Conservation (phyloP, 2,888 invertebrate genomes). For the Epirrhoe tristata region DNA sequence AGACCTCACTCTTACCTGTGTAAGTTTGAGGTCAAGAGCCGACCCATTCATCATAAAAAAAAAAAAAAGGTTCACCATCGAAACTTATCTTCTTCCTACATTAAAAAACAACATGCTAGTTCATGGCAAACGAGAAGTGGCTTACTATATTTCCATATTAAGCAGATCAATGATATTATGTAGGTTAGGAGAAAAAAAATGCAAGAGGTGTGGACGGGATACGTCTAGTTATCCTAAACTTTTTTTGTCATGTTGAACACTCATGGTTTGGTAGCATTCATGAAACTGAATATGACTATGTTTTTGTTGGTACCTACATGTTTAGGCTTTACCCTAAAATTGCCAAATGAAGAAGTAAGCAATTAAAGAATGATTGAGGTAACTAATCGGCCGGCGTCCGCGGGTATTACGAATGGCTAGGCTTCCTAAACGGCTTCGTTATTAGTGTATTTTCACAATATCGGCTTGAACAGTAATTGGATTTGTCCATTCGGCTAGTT, state of each 20-base stretch:
- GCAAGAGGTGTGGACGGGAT: too few species aligned
- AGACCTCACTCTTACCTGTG: too few species aligned
- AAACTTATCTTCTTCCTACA: not conserved
- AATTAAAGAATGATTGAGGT: constrained; percentile 18
- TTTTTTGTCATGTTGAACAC: too few species aligned
- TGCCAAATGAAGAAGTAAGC: constrained; percentile 6
- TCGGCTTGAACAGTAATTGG: constrained; percentile 25
- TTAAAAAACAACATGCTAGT: not conserved
- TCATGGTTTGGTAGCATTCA: too few species aligned
- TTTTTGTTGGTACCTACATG: not conserved
- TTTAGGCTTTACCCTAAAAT: too few species aligned
- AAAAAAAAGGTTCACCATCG: too few species aligned
- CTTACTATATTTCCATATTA: not conserved
- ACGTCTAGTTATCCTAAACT: too few species aligned
- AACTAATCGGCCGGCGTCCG: constrained; percentile 20
- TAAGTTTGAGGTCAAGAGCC: too few species aligned
- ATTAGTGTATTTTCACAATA: constrained; percentile 26
- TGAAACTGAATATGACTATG: too few species aligned
- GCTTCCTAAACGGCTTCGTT: constrained; percentile 32
- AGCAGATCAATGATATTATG: too few species aligned
- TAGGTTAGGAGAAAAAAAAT: too few species aligned
- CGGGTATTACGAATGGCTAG: constrained; percentile 28
- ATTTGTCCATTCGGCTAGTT: constrained; percentile 27
- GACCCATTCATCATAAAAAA: too few species aligned
- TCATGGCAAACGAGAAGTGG: not conserved